These are phyloP conservation scores for Hoplias malabaricus DNA, from an alignment of 2,113 vertebrate genomes.

Conservation along the genomic window DNA sequence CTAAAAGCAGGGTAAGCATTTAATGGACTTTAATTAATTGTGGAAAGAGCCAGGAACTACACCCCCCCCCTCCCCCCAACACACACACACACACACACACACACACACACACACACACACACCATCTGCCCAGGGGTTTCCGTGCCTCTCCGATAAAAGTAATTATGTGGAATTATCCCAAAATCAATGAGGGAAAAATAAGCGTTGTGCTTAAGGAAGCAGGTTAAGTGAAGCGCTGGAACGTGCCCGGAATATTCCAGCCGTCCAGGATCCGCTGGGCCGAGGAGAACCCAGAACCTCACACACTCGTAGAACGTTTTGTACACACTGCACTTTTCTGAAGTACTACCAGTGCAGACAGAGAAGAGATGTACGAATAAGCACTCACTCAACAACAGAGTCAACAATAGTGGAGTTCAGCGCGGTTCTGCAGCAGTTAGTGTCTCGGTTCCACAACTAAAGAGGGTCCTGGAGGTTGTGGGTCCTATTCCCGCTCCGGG, in stretches of 20 bases:
- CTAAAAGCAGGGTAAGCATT: slow-evolving; percentile 28
- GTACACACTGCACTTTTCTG: background rate
- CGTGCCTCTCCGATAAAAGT: slow-evolving; percentile 45
- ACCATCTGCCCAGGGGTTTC: slow-evolving; percentile 26
- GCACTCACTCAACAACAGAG: no score
- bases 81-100: no score
- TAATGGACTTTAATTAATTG: slow-evolving; percentile 54
- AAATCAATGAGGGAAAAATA: slow-evolving; percentile 56
- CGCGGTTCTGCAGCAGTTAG: no score
- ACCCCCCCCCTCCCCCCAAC: background rate
- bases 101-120: no score
- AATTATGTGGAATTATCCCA: slow-evolving; percentile 59
- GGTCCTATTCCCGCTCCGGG: no score
- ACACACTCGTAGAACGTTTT: background rate
- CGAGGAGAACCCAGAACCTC: background rate
- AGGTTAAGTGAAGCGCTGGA: slow-evolving; percentile 2
- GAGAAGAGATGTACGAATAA: no score
- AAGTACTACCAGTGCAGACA: background rate
- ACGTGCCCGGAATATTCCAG: slow-evolving; percentile 13
- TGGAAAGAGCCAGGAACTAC: slow-evolving; percentile 10
- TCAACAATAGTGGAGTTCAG: no score
- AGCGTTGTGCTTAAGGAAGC: slow-evolving; percentile 40
- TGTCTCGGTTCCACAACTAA: no score
- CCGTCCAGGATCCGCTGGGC: background rate
- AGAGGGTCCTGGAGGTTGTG: no score